Evolutionary conservation across 2,113 vertebrate genomes (phyloP), one percentile per base, ranked within the genome.

Genomic region (Sceloporus undulatus): DNA sequence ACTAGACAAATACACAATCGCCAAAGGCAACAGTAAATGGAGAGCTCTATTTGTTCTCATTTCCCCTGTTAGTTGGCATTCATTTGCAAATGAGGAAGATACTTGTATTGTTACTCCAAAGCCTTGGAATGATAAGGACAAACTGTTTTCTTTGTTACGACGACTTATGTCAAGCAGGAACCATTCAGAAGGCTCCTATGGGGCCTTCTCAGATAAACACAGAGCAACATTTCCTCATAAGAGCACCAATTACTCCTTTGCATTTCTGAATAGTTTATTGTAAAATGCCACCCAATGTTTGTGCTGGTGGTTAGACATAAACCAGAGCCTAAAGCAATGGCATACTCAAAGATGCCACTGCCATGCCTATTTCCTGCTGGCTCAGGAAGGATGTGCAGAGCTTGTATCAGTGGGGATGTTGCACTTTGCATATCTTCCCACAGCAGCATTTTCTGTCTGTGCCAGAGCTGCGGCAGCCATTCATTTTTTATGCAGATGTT

Each of bases 401-500:
- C 4, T 78, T 86, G 34, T 70, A 91, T 93, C 92, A 92, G 90
- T 90, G 92, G 91, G 84, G 87, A 87, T 54, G 59, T 70, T 4
- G 0, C 19, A 90, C 40, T 95, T 93, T 94, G 92, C 91, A 81
- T 95, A 93, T 91, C 95, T 94, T 90, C 87, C 85, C 79, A 88
- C 42, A 91, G 90, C 93, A 93, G 84, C 90, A 73, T 71, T 91
- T 90, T 85, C 78, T 88, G 82, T 90, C 89, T 82, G 59, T 93
- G 95, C 94, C 96, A 96, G 93, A 93, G 87, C 29, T 13, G 7
- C 8, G 79, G 84, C 5, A 94, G 81, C 88, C 65, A 73, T 83
- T 92, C 93, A 92, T 96, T 94, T 93, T 87, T 97, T 94, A 96
- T 87, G 84, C 79, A 95, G 96, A 94, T 2, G 8, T 59, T 91